A percentile compares a stretch with the other conserved stretches of the same genome.
phyloP scores from a whole-genome alignment of 2,797 vertebrate genomes.

The Buphagus erythrorhynchus region DNA sequence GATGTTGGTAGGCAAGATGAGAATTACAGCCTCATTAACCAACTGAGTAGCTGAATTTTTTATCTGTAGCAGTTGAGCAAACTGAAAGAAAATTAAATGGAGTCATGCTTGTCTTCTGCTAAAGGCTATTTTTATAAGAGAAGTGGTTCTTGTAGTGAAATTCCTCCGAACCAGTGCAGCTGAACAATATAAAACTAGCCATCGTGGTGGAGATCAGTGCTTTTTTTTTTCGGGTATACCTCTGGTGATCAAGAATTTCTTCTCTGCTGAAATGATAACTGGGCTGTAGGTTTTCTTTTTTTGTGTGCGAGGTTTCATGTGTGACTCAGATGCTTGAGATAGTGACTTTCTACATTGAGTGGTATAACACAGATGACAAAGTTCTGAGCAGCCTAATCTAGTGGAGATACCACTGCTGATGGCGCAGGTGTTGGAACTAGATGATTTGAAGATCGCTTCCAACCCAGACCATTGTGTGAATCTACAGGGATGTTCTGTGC shows the following conservation, averaged over 20 bases:
- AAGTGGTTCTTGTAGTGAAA: background rate
- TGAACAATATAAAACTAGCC: background rate
- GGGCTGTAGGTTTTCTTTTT: background rate
- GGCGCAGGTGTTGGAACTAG: background rate
- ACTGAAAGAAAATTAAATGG: conserved; percentile 8
- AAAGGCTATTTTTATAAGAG: background rate
- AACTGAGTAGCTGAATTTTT: conserved; percentile 1
- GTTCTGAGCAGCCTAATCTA: background rate
- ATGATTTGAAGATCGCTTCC: background rate
- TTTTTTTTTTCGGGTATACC: background rate
- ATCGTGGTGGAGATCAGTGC: fast-evolving
- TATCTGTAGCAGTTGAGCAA: background rate
- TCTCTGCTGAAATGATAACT: background rate
- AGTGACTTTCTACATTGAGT: background rate
- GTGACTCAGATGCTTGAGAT: background rate
- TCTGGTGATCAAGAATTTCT: background rate
- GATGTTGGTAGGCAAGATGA: conserved; percentile 36
- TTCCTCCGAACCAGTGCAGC: background rate
- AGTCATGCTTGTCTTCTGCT: background rate
- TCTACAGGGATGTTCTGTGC: background rate
- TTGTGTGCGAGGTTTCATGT: background rate
- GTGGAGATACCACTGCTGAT: background rate
- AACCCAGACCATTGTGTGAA: background rate
- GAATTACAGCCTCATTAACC: conserved; percentile 33
- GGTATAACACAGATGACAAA: fast-evolving